Evolutionary conservation across 2,797 vertebrate genomes (phyloP), one percentile per base, ranked within the genome.

Genomic region (Austrolebias charrua): DNA sequence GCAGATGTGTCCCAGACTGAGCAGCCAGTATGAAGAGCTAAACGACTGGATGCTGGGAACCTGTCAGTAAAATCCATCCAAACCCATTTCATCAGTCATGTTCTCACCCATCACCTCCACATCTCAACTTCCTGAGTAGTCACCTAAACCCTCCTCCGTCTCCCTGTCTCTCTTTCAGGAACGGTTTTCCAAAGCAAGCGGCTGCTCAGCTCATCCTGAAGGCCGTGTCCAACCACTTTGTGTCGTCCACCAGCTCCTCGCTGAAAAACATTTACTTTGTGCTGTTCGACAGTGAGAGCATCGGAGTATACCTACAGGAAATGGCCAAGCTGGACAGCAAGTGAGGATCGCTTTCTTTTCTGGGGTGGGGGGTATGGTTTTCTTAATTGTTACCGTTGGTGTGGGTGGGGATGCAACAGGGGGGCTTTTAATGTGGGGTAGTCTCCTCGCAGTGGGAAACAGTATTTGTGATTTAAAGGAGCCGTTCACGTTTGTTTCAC

Each of bases 241-340:
- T 97, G 0, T 94, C 95, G 54, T 94, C 94, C 62, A 95, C 93
- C 75, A 93, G 94, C 2, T 98, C 97, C 56, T 97, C 97, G 6
- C 87, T 99, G 94, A 98, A 98, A 92, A 98, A 98, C 83, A 97
- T 99, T 92, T 99, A 98, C 94, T 98, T 98, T 83, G 93, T 99
- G 73, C 93, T 99, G 89, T 98, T 98, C 6, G 97, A 99, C 94
- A 97, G 96, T 4, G 97, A 99, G 92, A 99, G 95, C 83, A 98
- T 99, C 33, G 97, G 97, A 56, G 95, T 98, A 85, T 99, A 98
- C 13, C 95, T 99, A 84, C 97, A 99, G 93, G 97, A 99, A 94
- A 98, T 99, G 97, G 97, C 97, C 89, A 99, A 98, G 89, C 93
- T 99, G 76, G 96, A 98, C 65, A 81, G 91, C 79, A 99, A 99